Percentiles rank a stretch among this genome's conserved stretches.
Evolutionary conservation across 2,888 invertebrate species (phyloP).

Genomic region (Drosophila nigricruria): DNA sequence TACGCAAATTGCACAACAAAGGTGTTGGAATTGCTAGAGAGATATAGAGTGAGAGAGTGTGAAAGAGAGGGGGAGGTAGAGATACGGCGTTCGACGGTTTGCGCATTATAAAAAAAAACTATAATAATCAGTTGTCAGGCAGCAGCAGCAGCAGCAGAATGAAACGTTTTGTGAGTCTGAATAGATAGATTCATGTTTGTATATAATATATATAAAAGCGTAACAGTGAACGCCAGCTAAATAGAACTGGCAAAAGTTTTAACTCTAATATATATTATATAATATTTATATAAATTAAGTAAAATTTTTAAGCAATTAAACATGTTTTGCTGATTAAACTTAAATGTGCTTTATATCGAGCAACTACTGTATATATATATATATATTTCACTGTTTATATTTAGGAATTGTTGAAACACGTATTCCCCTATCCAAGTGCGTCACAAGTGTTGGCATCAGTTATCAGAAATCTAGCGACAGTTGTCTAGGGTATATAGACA

Average conservation of each 20-base stretch:
- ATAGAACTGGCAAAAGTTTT: not conserved
- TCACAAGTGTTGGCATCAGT: constrained; percentile 52
- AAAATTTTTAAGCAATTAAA: not conserved
- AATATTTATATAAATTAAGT: not conserved
- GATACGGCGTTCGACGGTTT: not conserved
- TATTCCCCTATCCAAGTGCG: constrained; percentile 47
- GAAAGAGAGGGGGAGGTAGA: not conserved
- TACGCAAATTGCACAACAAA: constrained; percentile 53
- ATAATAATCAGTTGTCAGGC: constrained; percentile 50
- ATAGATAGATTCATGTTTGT: not conserved
- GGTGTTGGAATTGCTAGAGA: constrained; percentile 1
- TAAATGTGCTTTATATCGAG: not conserved
- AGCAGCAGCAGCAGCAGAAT: constrained; percentile 18
- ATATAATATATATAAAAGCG: constrained; percentile 5
- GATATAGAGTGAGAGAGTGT: too few relatives aligned
- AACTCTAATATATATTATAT: not conserved
- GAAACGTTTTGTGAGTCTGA: constrained; percentile 12
- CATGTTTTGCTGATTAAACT: too few relatives aligned
- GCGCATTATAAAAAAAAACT: constrained; percentile 16
- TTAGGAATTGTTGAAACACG: constrained; percentile 28
- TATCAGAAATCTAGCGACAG: constrained; percentile 36
- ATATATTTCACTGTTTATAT: constrained; percentile 20
- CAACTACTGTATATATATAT: constrained; percentile 5
- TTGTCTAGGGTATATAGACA: constrained; percentile 31
- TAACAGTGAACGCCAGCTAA: constrained; percentile 2